Conservation (phyloP, 2,113 vertebrate species). For the Falcunculus frontatus region DNA sequence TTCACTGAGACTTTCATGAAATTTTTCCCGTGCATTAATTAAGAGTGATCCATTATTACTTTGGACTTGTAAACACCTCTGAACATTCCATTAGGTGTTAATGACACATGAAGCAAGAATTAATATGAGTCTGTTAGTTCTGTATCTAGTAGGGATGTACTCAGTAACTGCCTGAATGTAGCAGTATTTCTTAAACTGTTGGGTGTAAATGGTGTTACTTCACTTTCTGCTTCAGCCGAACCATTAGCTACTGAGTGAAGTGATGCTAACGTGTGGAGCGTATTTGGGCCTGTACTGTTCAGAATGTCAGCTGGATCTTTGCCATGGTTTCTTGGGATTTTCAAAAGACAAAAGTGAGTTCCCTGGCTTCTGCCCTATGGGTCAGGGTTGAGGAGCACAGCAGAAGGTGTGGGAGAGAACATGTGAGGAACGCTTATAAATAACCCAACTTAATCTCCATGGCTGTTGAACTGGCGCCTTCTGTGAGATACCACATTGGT, state of each 20-base stretch:
- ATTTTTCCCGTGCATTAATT: constrained; percentile 40
- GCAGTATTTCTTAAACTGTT: background rate
- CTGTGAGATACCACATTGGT: background rate
- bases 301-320: background rate
- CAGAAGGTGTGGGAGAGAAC: background rate
- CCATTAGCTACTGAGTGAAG: background rate
- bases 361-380: background rate
- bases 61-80: constrained; percentile 45
- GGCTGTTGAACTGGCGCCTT: background rate
- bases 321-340: background rate
- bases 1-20: background rate
- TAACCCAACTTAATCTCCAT: background rate
- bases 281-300: background rate
- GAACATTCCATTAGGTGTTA: constrained; percentile 36
- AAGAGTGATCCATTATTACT: constrained; percentile 33
- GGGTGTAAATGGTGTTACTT: background rate
- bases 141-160: background rate
- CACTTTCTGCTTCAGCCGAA: background rate
- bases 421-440: background rate
- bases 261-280: rapidly evolving
- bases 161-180: background rate
- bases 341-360: background rate
- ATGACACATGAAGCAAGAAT: constrained; percentile 23
- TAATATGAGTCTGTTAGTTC: background rate
- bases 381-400: background rate